phyloP scores from a whole-genome alignment of 92 coral and sea anemone genomes.

The Umimayanthus chanpuru region DNA sequence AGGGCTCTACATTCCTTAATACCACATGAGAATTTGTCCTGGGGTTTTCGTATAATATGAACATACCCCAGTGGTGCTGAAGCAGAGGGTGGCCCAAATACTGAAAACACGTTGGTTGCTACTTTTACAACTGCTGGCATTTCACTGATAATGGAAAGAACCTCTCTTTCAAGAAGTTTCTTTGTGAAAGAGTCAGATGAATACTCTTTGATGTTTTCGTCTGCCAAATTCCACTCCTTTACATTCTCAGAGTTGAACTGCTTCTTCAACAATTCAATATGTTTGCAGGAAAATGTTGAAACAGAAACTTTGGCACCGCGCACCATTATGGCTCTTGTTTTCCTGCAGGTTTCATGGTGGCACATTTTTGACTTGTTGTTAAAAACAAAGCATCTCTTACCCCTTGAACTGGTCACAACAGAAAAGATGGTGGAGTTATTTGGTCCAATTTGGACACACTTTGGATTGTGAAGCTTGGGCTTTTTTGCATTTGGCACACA shows the following conservation, averaged over 20 bases:
- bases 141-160: neutral
- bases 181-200: neutral
- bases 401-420: neutral
- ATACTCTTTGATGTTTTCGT: neutral
- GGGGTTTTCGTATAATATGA: neutral
- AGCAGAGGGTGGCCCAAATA: too few relatives aligned
- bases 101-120: neutral
- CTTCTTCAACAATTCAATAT: neutral
- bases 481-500: too few relatives aligned
- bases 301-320: too few relatives aligned
- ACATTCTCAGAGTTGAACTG: neutral
- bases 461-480: neutral
- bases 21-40: constrained; percentile 2
- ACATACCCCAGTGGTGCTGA: too few relatives aligned
- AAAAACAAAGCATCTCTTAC: too few relatives aligned
- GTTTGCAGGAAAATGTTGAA: neutral
- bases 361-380: too few relatives aligned
- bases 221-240: neutral
- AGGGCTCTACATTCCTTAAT: constrained; percentile 9
- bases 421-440: neutral
- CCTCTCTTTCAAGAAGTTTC: constrained; percentile 2
- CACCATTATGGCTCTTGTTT: too few relatives aligned
- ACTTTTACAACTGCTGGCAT: constrained; percentile 4
- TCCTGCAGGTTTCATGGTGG: too few relatives aligned
- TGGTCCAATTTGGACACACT: constrained; percentile 6